These are phyloP conservation scores for Tretioscincus oriximinensis DNA, from an alignment of 2,113 vertebrate genomes.

Conservation along the genomic window DNA sequence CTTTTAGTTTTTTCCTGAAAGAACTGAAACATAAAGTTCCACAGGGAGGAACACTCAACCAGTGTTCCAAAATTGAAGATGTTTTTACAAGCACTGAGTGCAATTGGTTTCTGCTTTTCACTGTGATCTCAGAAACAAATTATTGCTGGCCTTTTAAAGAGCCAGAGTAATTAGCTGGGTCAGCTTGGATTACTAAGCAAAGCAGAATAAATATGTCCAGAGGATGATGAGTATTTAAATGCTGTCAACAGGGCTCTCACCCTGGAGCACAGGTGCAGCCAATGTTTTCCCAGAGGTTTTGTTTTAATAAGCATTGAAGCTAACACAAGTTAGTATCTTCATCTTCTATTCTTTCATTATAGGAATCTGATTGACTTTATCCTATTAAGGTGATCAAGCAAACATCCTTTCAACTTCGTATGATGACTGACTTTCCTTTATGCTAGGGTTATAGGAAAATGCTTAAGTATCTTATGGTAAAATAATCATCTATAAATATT, in stretches of 20 bases:
- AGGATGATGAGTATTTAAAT: slow-evolving; percentile 42
- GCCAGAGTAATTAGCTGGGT: slow-evolving; percentile 18
- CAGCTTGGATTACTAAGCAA: slow-evolving; percentile 17
- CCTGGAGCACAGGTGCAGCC: slow-evolving; percentile 50
- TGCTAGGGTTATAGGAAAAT: neutral
- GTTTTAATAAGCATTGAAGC: slow-evolving; percentile 38
- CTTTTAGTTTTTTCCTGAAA: neutral
- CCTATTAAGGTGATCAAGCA: neutral
- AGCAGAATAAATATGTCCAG: slow-evolving; percentile 21
- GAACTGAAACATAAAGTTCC: neutral
- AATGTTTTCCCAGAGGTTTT: slow-evolving; percentile 46
- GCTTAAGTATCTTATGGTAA: neutral
- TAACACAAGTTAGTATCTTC: slow-evolving; percentile 47
- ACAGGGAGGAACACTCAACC: neutral
- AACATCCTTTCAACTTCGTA: neutral
- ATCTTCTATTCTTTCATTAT: slow-evolving; percentile 17
- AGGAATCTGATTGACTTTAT: neutral
- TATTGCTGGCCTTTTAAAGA: slow-evolving; percentile 28
- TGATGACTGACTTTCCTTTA: neutral
- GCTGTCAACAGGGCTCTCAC: slow-evolving; percentile 21
- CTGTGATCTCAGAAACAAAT: slow-evolving; percentile 10
- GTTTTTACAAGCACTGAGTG: neutral
- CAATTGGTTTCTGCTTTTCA: neutral
- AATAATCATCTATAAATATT: neutral
- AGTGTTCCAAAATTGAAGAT: neutral